These are phyloP conservation scores for Tichodroma muraria DNA, from an alignment of 2,113 vertebrate species.

Conservation along the genomic window DNA sequence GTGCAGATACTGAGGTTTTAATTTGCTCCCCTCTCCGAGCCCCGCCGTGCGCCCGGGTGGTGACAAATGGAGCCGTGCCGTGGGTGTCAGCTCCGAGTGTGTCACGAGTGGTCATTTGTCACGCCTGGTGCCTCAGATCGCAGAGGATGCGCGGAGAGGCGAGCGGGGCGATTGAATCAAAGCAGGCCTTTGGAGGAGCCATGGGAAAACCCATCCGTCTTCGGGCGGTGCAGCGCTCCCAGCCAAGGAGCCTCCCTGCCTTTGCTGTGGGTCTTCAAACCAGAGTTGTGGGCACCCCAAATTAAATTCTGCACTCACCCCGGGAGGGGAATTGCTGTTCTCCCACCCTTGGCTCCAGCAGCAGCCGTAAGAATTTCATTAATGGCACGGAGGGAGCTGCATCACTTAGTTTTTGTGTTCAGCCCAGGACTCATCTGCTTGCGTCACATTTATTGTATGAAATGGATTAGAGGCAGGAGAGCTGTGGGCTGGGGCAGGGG, in stretches of 20 bases:
- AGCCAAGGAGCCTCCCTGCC: not conserved
- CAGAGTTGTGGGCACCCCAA: not conserved
- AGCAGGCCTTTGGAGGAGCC: not conserved
- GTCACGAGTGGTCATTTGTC: not conserved
- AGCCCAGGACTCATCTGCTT: not conserved
- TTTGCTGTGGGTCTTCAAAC: not conserved
- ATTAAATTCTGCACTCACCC: not conserved
- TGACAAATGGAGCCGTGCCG: not conserved
- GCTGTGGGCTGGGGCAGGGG: not conserved
- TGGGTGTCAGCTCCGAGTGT: not conserved
- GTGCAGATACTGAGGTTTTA: not conserved
- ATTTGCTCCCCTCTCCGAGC: not conserved
- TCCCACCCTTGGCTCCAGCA: not conserved
- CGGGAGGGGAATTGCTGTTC: not conserved
- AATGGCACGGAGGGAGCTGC: not conserved
- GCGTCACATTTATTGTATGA: not conserved
- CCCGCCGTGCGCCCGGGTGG: accelerated
- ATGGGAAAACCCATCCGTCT: not conserved
- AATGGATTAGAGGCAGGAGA: not conserved
- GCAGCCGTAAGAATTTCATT: not conserved
- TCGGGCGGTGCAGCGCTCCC: accelerated
- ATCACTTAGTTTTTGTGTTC: not conserved
- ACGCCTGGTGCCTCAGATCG: not conserved
- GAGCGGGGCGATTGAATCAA: not conserved
- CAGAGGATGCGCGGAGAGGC: not conserved